Evolutionary conservation across 2,888 invertebrate genomes (phyloP), one percentile per base, ranked within the genome.

Genomic region (Xestoiulus laeticollis): DNA sequence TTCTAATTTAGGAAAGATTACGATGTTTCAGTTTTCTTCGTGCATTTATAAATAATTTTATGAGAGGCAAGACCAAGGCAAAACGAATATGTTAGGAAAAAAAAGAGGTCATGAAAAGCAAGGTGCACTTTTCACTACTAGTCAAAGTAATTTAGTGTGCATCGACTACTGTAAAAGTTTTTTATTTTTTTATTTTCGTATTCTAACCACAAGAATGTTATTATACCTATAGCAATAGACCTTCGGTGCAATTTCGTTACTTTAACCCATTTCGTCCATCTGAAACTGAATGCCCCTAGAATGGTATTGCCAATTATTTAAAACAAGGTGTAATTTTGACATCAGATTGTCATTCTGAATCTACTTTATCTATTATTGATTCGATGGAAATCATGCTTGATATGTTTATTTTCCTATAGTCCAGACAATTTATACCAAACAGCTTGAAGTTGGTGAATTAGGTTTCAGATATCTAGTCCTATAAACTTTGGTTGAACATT

Each of bases 91-190:
- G 30, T 30, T 26, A 26, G 14, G 5, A n/a, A 19, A 22, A 78
- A 78, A 78, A 78, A 78, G 78, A 78, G 78, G 78, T 78, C 78
- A 78, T 78, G 78, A 78, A 78, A 32, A 78, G 16, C 78, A 78
- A 78, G 78, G 78, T 78, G 26, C 78, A 30, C 48, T 48, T 48
- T 48, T 16, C 48, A 14, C 48, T 48, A 16, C 16, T 48, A 48
- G 48, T 48, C 16, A 48, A 48, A 48, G 48, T 48, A 48, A 48
- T 48, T 48, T 48, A 48, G 48, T 48, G 48, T 48, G 16, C 48
- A 48, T 48, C 48, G 48, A 48, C 78, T 78, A 78, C 78, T 78
- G 78, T 32, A 78, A 78, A 78, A 78, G 30, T 30, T 26, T 78
- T 14, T 38, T n/a, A n/a, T n/a, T 38, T 48, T 48, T 48, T 78